Conservation (phyloP, 1,140 invertebrate species). For the Euura lappo region DNA sequence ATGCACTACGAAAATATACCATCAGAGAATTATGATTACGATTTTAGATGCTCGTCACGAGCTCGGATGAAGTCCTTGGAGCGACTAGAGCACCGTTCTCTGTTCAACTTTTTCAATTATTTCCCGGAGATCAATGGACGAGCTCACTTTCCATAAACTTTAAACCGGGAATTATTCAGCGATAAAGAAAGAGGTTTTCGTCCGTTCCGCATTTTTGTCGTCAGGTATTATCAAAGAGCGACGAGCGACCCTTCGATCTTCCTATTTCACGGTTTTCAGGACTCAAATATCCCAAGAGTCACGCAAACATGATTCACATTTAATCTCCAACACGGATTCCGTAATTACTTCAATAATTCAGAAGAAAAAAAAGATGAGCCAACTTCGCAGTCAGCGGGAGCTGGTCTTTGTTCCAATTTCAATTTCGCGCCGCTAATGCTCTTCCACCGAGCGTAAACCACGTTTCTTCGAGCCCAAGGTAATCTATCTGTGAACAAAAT, state of each 20-base stretch:
- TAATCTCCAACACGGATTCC: too few relatives aligned
- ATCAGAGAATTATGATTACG: too few relatives aligned
- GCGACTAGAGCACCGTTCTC: background rate
- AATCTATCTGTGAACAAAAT: background rate
- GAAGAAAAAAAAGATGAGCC: background rate
- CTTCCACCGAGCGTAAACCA: background rate
- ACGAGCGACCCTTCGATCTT: too few relatives aligned
- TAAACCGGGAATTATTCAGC: background rate
- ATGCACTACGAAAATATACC: too few relatives aligned
- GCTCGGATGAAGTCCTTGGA: too few relatives aligned
- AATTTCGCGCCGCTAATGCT: background rate
- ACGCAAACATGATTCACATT: too few relatives aligned
- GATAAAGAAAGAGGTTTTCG: background rate
- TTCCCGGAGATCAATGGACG: constrained; percentile 41
- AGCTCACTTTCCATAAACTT: constrained; percentile 41
- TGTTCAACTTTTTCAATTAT: constrained; percentile 47
- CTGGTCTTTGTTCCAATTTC: background rate
- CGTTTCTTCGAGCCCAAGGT: background rate
- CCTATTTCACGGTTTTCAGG: too few relatives aligned
- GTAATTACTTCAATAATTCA: background rate
- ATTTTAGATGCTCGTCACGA: too few relatives aligned
- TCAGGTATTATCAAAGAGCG: too few relatives aligned
- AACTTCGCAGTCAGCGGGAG: background rate
- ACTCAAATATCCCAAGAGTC: too few relatives aligned
- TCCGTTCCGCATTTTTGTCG: too few relatives aligned